Conservation (phyloP, 2,797 vertebrate genomes). For the Perdix hodgsoniae region DNA sequence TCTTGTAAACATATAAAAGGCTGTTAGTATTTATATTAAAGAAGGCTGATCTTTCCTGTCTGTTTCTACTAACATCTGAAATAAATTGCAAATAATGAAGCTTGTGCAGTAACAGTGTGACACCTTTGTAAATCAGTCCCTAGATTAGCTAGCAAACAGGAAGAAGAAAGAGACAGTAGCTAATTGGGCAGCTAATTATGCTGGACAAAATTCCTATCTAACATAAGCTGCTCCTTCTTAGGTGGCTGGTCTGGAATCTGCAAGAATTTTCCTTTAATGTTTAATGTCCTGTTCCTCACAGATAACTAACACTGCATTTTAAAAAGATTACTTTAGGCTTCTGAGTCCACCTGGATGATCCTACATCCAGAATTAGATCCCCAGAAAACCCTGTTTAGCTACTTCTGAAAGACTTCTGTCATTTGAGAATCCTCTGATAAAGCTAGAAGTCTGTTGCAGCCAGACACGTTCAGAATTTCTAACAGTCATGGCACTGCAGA, state of each 20-base stretch:
- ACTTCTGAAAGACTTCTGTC: background rate
- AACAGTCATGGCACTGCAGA: background rate
- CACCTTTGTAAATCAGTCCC: slow-evolving; percentile 4
- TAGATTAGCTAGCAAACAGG: background rate
- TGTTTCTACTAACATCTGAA: background rate
- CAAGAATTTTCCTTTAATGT: background rate
- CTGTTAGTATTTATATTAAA: background rate
- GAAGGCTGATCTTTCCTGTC: background rate
- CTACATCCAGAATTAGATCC: background rate
- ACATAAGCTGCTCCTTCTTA: background rate
- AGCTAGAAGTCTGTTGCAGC: background rate
- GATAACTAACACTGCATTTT: background rate
- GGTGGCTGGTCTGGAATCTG: background rate
- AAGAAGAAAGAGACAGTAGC: background rate
- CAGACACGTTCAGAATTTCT: background rate
- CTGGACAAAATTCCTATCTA: background rate
- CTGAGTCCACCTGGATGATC: background rate
- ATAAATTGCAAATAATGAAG: background rate
- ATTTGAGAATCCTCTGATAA: background rate
- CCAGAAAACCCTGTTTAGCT: background rate
- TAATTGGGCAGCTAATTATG: slow-evolving; percentile 30
- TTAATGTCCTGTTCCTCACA: background rate
- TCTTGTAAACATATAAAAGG: background rate
- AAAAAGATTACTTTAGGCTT: background rate
- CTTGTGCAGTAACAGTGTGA: background rate